A percentile compares a stretch with the other conserved stretches of the same genome.
Evolutionary conservation across 2,113 vertebrate genomes (phyloP).

Genomic region (Osmerus mordax): DNA sequence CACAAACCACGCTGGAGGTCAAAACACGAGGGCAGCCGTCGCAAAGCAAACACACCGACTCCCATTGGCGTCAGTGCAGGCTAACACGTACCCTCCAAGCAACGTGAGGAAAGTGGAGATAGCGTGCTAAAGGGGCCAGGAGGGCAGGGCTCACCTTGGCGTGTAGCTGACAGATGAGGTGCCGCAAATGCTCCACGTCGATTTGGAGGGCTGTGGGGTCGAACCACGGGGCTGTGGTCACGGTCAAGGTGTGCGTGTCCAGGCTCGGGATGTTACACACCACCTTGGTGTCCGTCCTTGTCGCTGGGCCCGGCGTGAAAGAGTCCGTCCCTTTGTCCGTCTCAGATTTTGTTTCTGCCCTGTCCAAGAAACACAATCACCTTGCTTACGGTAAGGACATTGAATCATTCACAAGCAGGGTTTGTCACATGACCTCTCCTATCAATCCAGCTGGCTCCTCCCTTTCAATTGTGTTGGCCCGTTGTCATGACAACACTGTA

Average conservation of each 20-base stretch:
- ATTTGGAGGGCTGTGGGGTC: slow-evolving; percentile 63
- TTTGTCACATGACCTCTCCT: too few species aligned
- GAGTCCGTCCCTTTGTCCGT: slow-evolving; percentile 56
- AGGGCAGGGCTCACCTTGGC: slow-evolving; percentile 58
- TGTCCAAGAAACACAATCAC: slow-evolving; percentile 53
- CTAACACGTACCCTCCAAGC: neutral
- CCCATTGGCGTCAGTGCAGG: neutral
- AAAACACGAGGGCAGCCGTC: slow-evolving; percentile 44
- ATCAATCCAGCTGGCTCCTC: too few species aligned
- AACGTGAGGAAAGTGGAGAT: slow-evolving; percentile 9
- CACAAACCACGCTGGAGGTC: slow-evolving; percentile 55
- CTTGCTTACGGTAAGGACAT: neutral
- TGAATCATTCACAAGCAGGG: too few species aligned
- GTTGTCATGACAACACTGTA: too few species aligned
- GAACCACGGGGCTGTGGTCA: slow-evolving; percentile 56
- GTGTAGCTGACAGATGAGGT: slow-evolving; percentile 54
- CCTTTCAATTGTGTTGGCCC: too few species aligned
- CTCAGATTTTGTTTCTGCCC: slow-evolving; percentile 68
- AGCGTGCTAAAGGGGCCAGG: slow-evolving; percentile 17
- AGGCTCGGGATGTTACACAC: slow-evolving; percentile 78
- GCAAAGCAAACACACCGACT: slow-evolving; percentile 55
- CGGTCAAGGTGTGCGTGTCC: slow-evolving; percentile 81
- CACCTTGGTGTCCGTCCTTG: slow-evolving; percentile 60
- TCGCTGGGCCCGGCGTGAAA: slow-evolving; percentile 53
- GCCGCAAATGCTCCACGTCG: slow-evolving; percentile 71